Conservation (phyloP, 2,113 vertebrate species). For the Varanus salvator region DNA sequence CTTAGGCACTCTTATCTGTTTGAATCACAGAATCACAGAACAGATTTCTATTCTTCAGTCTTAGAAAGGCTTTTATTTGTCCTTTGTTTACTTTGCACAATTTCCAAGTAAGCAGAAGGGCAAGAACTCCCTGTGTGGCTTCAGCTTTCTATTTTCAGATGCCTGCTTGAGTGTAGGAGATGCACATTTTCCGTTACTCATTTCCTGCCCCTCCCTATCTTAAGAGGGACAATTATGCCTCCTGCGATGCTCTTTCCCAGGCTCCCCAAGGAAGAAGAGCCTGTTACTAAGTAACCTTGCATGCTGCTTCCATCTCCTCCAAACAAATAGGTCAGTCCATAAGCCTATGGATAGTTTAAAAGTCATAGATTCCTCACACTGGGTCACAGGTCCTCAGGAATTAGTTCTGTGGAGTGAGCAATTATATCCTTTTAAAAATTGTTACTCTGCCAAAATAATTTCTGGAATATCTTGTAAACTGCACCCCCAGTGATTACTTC, state of each 20-base stretch:
- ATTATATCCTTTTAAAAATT: neutral
- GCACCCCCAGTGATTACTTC: neutral
- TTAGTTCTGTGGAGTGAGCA: neutral
- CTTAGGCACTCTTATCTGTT: neutral
- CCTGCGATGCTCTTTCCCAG: slow-evolving; percentile 6
- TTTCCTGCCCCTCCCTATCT: neutral
- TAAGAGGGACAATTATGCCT: neutral
- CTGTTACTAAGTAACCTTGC: neutral
- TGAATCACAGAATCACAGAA: neutral
- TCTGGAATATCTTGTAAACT: neutral
- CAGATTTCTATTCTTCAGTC: neutral
- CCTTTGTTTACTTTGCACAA: slow-evolving; percentile 10
- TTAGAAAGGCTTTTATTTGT: neutral
- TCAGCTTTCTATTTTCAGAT: slow-evolving; percentile 23
- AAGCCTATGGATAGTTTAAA: neutral
- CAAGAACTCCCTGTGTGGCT: neutral
- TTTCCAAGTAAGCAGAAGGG: slow-evolving; percentile 4
- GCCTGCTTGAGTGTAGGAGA: slow-evolving; percentile 9
- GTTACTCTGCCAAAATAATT: neutral
- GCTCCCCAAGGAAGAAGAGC: neutral
- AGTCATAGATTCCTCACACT: neutral
- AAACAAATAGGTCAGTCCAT: neutral
- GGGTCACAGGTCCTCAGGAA: neutral
- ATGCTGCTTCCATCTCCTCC: neutral
- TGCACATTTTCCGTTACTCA: neutral